Percentiles rank a stretch among this genome's conserved stretches.
Evolutionary conservation across 2,888 invertebrate genomes (phyloP).

Genomic region (Sipha maydis): DNA sequence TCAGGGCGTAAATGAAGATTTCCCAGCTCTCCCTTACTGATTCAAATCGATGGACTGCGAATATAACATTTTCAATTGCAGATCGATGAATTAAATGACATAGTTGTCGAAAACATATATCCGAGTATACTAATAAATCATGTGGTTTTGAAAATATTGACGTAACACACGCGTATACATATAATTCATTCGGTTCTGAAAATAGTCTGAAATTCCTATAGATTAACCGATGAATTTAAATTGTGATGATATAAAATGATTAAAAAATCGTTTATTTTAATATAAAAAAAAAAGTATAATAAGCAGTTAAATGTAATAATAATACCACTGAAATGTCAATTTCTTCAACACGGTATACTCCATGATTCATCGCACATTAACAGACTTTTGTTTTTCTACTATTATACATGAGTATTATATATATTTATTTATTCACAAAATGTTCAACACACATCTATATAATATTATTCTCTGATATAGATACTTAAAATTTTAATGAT

Average conservation of each 20-base stretch:
- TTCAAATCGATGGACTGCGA: slow-evolving; percentile 17
- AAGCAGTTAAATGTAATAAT: background rate
- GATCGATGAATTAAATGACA: background rate
- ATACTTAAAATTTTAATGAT: background rate
- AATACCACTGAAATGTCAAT: background rate
- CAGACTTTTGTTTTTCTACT: no score
- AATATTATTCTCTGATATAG: background rate
- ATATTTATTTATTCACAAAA: background rate
- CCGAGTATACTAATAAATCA: background rate
- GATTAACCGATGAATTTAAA: background rate
- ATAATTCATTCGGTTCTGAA: background rate
- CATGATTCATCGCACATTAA: no score
- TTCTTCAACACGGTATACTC: background rate
- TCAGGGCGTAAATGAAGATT: slow-evolving; percentile 40
- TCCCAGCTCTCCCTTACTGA: background rate
- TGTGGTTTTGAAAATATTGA: background rate
- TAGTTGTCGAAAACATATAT: background rate
- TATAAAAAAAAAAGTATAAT: no score
- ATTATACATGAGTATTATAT: no score
- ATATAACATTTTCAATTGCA: slow-evolving; percentile 3
- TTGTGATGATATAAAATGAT: background rate
- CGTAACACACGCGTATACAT: background rate
- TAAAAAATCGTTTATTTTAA: background rate
- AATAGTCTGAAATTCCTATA: background rate
- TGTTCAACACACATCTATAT: background rate